Conservation (phyloP, 1,140 invertebrate species). For the Drosophila biarmipes region DNA sequence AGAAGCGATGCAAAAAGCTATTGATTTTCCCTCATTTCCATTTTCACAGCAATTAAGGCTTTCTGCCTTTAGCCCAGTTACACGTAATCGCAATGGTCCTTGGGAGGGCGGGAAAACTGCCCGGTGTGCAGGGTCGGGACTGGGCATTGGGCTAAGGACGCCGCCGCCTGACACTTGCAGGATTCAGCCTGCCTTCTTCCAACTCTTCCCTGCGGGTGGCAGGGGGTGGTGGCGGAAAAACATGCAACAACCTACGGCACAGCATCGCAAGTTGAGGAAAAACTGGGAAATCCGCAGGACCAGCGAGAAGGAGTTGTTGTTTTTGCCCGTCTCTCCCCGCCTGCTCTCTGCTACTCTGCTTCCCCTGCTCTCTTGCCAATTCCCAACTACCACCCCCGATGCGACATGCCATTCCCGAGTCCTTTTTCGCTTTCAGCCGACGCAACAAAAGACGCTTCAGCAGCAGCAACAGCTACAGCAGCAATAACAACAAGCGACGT, state of each 20-base stretch:
- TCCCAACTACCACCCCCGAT: constrained; percentile 15
- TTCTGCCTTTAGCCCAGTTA: constrained; percentile 67
- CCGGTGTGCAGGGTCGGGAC: not conserved
- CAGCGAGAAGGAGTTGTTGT: constrained; percentile 14
- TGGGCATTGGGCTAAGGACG: constrained; percentile 18
- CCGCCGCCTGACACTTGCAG: constrained; percentile 64
- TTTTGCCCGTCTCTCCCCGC: not conserved
- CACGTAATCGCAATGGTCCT: constrained; percentile 16
- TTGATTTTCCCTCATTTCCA: constrained; percentile 66
- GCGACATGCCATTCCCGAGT: constrained; percentile 2
- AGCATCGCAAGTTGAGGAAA: constrained; percentile 40
- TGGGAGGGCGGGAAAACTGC: constrained; percentile 14
- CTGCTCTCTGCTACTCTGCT: not conserved
- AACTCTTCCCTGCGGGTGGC: not conserved
- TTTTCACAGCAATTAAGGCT: constrained; percentile 57
- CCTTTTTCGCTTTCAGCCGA: constrained; percentile 12
- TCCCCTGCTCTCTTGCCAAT: not conserved
- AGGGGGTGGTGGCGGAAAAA: not conserved
- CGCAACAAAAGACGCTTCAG: constrained; percentile 42
- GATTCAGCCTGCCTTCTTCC: constrained; percentile 32
- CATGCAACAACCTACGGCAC: constrained; percentile 33
- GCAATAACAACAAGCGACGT: constrained; percentile 9
- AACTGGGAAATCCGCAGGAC: constrained; percentile 28
- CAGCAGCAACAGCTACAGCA: constrained; percentile 11
- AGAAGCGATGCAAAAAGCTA: constrained; percentile 45